Base-by-base conservation (phyloP, 2,113 vertebrate species). In the Hydropotes inermis region DNA sequence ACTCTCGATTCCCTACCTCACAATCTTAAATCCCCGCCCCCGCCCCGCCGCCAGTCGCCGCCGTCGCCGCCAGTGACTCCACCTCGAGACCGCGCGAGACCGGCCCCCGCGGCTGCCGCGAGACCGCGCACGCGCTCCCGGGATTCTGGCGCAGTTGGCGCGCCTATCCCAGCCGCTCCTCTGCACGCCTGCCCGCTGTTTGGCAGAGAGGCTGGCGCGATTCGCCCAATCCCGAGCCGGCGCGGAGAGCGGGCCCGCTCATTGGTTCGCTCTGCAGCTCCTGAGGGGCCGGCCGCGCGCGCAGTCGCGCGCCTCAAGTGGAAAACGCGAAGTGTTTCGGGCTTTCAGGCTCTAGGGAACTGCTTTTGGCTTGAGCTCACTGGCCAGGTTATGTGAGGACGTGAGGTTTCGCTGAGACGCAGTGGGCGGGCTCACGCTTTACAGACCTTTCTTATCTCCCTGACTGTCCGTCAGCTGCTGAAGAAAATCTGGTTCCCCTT, bases 81-180 rank as follows among this genome's bases (percentile, higher is more conserved):
- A 61, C 97, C 95, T 97, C 97, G 55, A 97, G 97, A 83, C 97
- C 84, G 97, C 97, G 98, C 97, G 93, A 98, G 98, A 98, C 91
- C 96, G 33, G 91, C 96, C 97, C 98, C 98, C 94, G 89, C 87
- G 96, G 96, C 94, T 47, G 70, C 87, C 87, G 94, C 98, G 92
- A 94, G 95, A 64, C 97, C 97, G 98, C 97, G 98, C 98, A 98
- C 96, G 98, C 98, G 97, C 94, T 47, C 94, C 95, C 94, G 94
- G 89, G 74, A 54, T 89, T 28, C 86, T 13, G 83, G 95, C 96
- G 91, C 89, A 76, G 96, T 45, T 45, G 54, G 78, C 67, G 89
- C 97, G 94, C 97, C 91, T 93, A 96, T 92, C 93, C 95, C 93
- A 8, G 93, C 43, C 36, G 30, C 58, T 58, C 57, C 54, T 58